Conservation (phyloP, 2,888 invertebrate species). For the Nezara viridula region DNA sequence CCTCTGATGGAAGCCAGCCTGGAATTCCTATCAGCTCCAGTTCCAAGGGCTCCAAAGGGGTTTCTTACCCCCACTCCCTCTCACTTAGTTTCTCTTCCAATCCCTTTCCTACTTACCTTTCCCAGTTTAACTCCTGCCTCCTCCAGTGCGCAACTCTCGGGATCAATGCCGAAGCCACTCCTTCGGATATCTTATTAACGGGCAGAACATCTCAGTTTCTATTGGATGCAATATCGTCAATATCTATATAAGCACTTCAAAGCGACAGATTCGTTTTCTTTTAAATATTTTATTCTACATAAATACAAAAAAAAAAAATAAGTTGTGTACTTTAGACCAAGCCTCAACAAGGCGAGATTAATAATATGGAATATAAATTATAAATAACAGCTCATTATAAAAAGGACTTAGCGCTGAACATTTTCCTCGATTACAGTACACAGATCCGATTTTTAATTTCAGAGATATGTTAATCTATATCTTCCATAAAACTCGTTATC, state of each 20-base stretch:
- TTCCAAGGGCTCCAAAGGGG: constrained; percentile 32
- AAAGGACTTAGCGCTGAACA: too few species aligned
- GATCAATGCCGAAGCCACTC: constrained; percentile 46
- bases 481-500: too few species aligned
- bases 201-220: constrained; percentile 4
- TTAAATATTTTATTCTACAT: neutral
- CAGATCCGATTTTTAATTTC: too few species aligned
- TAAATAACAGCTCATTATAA: too few species aligned
- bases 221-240: neutral
- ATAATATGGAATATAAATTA: too few species aligned
- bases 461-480: too few species aligned
- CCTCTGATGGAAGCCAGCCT: constrained; percentile 48
- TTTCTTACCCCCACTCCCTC: constrained; percentile 45
- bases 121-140: constrained; percentile 11
- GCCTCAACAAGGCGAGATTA: too few species aligned
- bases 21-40: constrained; percentile 54
- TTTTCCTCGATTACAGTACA: too few species aligned
- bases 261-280: neutral
- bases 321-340: too few species aligned
- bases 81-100: constrained; percentile 46
- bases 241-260: neutral
- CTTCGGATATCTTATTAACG: constrained; percentile 43
- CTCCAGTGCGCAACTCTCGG: constrained; percentile 50
- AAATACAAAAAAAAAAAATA: neutral
- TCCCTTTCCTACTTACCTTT: constrained; percentile 45